Evolutionary conservation across 2,797 vertebrate species (phyloP), one percentile per base, ranked within the genome.

Genomic region (Urophycis tenuis): DNA sequence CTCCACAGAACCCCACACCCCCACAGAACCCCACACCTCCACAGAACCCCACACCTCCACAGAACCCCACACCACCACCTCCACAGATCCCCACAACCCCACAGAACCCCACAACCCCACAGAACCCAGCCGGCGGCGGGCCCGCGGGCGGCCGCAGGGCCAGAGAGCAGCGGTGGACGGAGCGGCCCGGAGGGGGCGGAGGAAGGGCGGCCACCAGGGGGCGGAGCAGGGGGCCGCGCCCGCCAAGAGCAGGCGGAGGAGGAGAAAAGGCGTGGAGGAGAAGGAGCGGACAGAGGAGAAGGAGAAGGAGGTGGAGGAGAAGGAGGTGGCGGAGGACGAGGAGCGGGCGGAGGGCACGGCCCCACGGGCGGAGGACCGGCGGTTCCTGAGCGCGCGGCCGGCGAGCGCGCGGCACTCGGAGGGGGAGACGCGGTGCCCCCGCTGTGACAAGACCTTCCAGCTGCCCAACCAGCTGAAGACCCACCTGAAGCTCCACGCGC

Each of bases 391-490:
- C 79, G 82, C 60, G 0, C 74, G 87, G 3, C 1, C 32, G 0
- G 82, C 80, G n/a, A 74, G 72, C 77, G 86, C 85, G 76, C 87
- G 75, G 73, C 85, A 89, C 64, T 76, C 82, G 0, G 84, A 87
- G 31, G 77, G 86, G 22, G 86, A 91, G 76, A 88, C 81, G 0
- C 83, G 79, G 75, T 92, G 91, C 30, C 22, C 5, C 0, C 82
- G 39, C 0, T 92, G 91, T 0, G 74, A 83, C 11, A 92, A 91
- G 77, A 45, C 83, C 33, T 92, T 90, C 74, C 85, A 88, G 22
- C 88, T 86, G 69, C 85, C 88, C 0, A 91, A 90, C 76, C 88
- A 90, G 19, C 74, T 91, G 15, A 90, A 79, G 73, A 75, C 82
- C 5, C 91, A 92, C 78, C 34, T 75, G 75, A 89, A 79, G 81